Evolutionary conservation across 2,113 vertebrate genomes (phyloP).

Genomic region (Mellivora capensis): DNA sequence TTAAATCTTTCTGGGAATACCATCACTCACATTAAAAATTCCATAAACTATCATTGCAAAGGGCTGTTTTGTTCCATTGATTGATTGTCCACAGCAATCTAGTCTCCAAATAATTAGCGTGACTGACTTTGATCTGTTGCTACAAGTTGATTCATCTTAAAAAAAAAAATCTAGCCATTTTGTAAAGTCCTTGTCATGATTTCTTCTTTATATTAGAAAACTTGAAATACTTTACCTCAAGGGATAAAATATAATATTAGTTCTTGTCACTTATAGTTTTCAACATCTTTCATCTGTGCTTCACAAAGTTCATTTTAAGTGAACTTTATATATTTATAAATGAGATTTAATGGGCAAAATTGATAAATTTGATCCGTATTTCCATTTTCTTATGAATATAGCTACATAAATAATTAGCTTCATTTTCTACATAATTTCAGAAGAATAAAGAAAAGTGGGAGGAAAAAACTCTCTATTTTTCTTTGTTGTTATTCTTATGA

Average conservation of each 20-base stretch:
- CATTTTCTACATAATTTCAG: not conserved
- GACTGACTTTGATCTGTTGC: conserved; percentile 71
- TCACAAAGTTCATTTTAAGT: not conserved
- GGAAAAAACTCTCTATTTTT: not conserved
- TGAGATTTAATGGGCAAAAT: not conserved
- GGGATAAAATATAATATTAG: not conserved
- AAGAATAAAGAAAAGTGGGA: not conserved
- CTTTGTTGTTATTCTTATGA: not conserved
- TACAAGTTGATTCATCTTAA: conserved; percentile 62
- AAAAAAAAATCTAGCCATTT: conserved; percentile 11
- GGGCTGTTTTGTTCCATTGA: conserved; percentile 49
- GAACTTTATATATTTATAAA: not conserved
- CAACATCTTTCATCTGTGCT: not conserved
- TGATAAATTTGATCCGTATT: not conserved
- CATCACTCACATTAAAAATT: conserved; percentile 39
- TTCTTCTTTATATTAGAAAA: conserved; percentile 48
- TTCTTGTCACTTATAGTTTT: not conserved
- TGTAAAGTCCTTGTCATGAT: not conserved
- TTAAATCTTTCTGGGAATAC: conserved; percentile 70
- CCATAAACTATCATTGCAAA: conserved; percentile 64
- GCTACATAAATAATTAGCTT: not conserved
- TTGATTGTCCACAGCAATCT: conserved; percentile 60
- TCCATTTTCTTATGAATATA: not conserved
- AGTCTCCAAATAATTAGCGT: conserved; percentile 73
- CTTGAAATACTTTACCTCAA: not conserved